Base-by-base conservation (phyloP, 53 echinoderm and acorn worm species). In the Mesocentrotus franciscanus region DNA sequence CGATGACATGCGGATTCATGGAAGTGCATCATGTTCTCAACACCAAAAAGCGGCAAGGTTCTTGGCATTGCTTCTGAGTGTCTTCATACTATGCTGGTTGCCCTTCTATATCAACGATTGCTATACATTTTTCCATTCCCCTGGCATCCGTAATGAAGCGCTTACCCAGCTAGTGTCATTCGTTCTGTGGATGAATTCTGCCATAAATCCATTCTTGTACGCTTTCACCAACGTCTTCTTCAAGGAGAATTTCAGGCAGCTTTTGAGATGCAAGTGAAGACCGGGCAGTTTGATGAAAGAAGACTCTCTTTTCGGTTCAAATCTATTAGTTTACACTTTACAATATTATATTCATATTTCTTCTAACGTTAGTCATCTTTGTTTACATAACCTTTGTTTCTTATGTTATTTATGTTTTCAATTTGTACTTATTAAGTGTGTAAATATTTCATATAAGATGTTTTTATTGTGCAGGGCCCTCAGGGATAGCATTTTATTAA, bases 201-300 rank as follows among this genome's bases (percentile, higher is more conserved):
- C 90, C 30, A 61, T 90, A 29, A 90, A 90, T 90, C 90, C 90
- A 16, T 90, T 90, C 61, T 15, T 90, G 59, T 90, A 90, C 29
- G 90, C 90, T 32, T 90, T 60, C 90, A 60, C 60, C 32, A 90
- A 90, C 29, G 61, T 90, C 14, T 90, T 90, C 30, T 90, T 90
- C 32, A 58, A 32, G 61, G 61, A 90, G 61, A 90, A 90, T 16
- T 90, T 90, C 8, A 29, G n/a, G 27, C 60, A 90, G 27, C 60
- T 90, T 26, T 30, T 90, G 60, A 84, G 15, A 79, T 79, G 79
- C 78, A 78, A 78, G 30, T 75, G 15, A 76, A 33, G 33, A 33
- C 10, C 0, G 33, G 12, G 33, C 1, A 66, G 1, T 10, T 15
- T 60, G 11, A 60, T 39, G 39, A 39, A 39, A 39, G 39, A 1